Conservation (phyloP, 2,797 vertebrate species). For the Staurois parvus region DNA sequence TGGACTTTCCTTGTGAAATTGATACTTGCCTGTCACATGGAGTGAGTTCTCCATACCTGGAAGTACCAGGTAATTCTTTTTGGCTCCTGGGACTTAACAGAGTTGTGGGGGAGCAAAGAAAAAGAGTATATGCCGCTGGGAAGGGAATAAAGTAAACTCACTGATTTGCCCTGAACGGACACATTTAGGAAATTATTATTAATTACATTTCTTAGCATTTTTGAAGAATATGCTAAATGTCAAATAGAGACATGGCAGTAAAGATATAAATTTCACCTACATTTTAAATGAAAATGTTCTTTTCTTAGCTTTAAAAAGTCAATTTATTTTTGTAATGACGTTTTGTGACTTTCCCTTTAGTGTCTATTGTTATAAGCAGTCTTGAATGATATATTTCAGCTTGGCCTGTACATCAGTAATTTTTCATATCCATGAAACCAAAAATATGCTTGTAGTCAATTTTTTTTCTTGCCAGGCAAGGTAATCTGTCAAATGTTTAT, state of each 20-base stretch:
- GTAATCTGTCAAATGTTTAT: constrained; percentile 61
- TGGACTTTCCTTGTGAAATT: no score
- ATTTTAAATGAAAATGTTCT: background rate
- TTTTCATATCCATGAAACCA: constrained; percentile 47
- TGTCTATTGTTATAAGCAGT: constrained; percentile 45
- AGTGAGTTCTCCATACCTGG: no score
- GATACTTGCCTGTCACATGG: no score
- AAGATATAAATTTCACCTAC: background rate
- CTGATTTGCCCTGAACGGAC: no score
- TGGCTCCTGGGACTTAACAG: no score
- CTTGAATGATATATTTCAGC: constrained; percentile 35
- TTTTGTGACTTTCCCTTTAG: constrained; percentile 25
- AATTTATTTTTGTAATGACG: constrained; percentile 4
- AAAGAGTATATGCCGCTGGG: no score
- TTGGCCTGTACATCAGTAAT: constrained; percentile 48
- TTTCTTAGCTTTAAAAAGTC: background rate
- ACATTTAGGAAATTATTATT: background rate
- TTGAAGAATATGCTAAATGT: background rate
- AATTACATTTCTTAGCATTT: background rate
- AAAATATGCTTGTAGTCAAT: constrained; percentile 56
- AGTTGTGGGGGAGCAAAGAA: no score
- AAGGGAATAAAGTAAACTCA: background rate
- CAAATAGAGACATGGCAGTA: background rate
- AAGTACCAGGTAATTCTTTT: no score
- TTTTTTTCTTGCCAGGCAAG: constrained; percentile 57